A percentile compares a stretch with the other conserved stretches of the same genome.
These are phyloP conservation scores for Tiliacea citrago DNA, from an alignment of 2,888 invertebrate species.

Conservation along the genomic window DNA sequence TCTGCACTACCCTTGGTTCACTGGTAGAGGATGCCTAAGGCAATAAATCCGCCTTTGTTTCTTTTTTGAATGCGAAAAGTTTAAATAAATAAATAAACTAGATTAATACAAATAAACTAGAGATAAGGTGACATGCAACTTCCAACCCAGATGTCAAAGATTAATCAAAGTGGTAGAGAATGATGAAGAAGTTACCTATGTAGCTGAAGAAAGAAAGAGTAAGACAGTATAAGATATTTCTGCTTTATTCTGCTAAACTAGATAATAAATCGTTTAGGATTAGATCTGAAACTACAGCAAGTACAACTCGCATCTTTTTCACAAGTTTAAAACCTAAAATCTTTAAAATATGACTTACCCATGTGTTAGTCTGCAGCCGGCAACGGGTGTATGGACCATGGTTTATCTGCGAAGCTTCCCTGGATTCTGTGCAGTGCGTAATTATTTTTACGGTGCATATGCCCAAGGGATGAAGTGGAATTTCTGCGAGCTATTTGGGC, in stretches of 20 bases:
- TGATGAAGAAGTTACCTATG: background rate
- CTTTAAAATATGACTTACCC: conserved; percentile 3
- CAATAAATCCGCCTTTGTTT: too few species aligned
- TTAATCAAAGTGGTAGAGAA: background rate
- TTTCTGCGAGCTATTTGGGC: conserved; percentile 39
- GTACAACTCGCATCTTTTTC: background rate
- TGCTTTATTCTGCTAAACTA: background rate
- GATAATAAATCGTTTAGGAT: background rate
- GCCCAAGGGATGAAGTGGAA: conserved; percentile 44
- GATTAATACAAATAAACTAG: too few species aligned
- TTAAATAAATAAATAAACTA: background rate
- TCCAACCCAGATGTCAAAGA: background rate
- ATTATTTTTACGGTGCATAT: conserved; percentile 57
- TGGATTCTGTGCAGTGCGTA: conserved; percentile 56
- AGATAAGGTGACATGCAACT: background rate
- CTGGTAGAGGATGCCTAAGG: too few species aligned
- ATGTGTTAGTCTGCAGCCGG: background rate
- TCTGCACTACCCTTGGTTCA: too few species aligned
- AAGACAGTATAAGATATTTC: background rate
- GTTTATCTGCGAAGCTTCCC: conserved; percentile 43
- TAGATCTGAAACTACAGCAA: background rate
- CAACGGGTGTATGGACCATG: conserved; percentile 34
- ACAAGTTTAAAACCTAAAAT: background rate
- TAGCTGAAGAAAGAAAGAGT: background rate
- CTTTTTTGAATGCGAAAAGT: too few species aligned